These are phyloP conservation scores for Chrosomus eos DNA, from an alignment of 2,797 vertebrate species.

Conservation along the genomic window DNA sequence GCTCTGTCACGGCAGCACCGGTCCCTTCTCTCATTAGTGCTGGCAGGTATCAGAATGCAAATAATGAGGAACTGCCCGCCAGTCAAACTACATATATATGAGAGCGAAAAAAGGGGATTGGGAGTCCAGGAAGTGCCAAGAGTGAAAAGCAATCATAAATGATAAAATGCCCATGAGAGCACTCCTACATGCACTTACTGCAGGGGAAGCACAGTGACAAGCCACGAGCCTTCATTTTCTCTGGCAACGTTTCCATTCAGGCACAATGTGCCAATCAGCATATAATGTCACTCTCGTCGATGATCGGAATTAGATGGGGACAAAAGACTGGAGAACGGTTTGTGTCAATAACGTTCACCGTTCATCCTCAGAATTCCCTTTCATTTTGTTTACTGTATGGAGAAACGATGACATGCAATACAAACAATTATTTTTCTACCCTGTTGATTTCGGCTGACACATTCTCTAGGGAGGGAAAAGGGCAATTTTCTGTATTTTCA, in stretches of 20 bases:
- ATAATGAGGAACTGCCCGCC: slow-evolving; percentile 83
- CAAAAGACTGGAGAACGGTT: slow-evolving; percentile 45
- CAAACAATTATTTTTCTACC: slow-evolving; percentile 57
- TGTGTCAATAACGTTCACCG: slow-evolving; percentile 44
- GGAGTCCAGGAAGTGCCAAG: slow-evolving; percentile 54
- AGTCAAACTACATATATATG: slow-evolving; percentile 77
- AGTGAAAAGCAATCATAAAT: slow-evolving; percentile 74
- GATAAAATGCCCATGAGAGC: slow-evolving; percentile 73
- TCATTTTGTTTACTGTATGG: slow-evolving; percentile 32
- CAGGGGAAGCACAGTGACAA: slow-evolving; percentile 64
- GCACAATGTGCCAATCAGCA: slow-evolving; percentile 66
- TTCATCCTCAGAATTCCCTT: slow-evolving; percentile 21
- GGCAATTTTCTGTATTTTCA: slow-evolving; percentile 43
- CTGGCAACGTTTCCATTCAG: slow-evolving; percentile 61
- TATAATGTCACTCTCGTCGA: slow-evolving; percentile 53
- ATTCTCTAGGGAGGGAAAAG: slow-evolving; percentile 43
- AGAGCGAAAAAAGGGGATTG: slow-evolving; percentile 57
- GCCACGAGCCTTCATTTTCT: slow-evolving; percentile 67
- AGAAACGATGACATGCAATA: slow-evolving; percentile 41
- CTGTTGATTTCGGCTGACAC: slow-evolving; percentile 49
- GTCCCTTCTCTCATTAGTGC: slow-evolving; percentile 83
- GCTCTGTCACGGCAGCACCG: slow-evolving; percentile 70
- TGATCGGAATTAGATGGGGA: slow-evolving; percentile 58
- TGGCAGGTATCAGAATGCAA: slow-evolving; percentile 83
- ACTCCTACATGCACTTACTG: slow-evolving; percentile 55